Percentiles rank a stretch among this genome's conserved stretches.
Conservation (phyloP, 2,113 vertebrate genomes). For the Coreoperca whiteheadi region DNA sequence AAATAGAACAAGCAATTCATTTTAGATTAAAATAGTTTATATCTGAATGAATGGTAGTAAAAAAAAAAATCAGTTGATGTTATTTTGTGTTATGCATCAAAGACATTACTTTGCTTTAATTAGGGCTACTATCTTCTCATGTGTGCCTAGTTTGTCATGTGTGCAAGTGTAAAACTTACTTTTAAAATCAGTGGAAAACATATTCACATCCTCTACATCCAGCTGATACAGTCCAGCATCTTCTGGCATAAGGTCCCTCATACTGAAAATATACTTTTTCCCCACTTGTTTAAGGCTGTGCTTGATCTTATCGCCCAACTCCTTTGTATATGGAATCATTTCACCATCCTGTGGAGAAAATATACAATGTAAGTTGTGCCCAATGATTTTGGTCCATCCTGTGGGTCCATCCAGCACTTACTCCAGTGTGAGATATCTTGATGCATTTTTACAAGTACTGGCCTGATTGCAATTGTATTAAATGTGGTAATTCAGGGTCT, state of each 20-base stretch:
- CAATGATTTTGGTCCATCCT: background rate
- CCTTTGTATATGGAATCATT: slow-evolving; percentile 83
- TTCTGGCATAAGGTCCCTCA: slow-evolving; percentile 87
- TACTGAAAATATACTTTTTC: slow-evolving; percentile 84
- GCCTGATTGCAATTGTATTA: slow-evolving; percentile 2
- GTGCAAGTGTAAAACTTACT: slow-evolving; percentile 69
- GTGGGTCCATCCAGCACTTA: background rate
- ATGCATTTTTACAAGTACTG: background rate
- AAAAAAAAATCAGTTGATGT: background rate
- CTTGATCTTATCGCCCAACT: slow-evolving; percentile 79
- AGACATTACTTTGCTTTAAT: background rate
- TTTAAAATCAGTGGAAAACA: slow-evolving; percentile 89
- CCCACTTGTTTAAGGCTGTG: slow-evolving; percentile 83
- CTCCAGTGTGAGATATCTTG: background rate
- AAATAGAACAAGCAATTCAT: background rate
- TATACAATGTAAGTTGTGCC: background rate
- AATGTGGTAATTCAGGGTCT: background rate
- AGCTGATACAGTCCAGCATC: slow-evolving; percentile 90
- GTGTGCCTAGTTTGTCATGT: background rate
- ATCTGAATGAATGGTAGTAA: background rate
- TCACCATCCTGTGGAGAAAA: slow-evolving; percentile 84
- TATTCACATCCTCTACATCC: slow-evolving; percentile 83
- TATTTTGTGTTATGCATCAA: background rate
- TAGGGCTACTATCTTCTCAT: background rate
- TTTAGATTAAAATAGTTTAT: background rate